Base-by-base conservation (phyloP, 2,797 vertebrate genomes). In the Gorsachius magnificus region DNA sequence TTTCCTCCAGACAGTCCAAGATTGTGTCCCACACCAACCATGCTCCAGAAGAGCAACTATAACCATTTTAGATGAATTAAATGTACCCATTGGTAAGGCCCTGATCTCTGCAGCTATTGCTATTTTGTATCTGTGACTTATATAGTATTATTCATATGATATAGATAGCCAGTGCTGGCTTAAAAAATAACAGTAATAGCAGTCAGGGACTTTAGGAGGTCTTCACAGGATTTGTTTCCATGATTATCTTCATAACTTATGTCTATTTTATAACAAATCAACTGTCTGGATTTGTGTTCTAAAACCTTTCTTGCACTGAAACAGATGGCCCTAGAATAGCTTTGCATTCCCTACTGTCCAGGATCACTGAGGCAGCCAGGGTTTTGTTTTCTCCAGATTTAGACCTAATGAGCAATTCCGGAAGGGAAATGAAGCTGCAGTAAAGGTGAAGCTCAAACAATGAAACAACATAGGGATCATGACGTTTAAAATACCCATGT, bases 251-350 rank as follows among this genome's bases (percentile, higher is more conserved):
- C 51, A 26, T 89, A 97, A 90, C 38, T 92, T 94, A 61, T 57
- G 51, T 79, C 89, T 96, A 60, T 81, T 94, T 82, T 70, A 63
- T 46, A 91, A 88, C 77, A 60, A 93, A 95, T 95, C 93, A 92
- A 77, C 84, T 83, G 82, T 69, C 92, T 79, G 82, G 54, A 60
- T 82, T 86, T 93, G 54, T 79, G 93, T 96, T 80, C 56, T 86
- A 50, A 94, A 94, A 72, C 38, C 60, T 83, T 92, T 76, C 57
- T 86, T 60, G 19, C 43, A 82, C 58, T 10, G 25, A 88, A 95
- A 93, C 76, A 88, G 66, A 88, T 91, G 83, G 79, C n/a, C 83
- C 7, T 58, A 63, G 76, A 83, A 54, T 33, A 90, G 50, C 65
- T 46, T 76, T 87, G 31, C 41, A 46, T 90, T 88, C 85, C 38